These are phyloP conservation scores for Bombus huntii DNA, from an alignment of 1,140 invertebrate species.

Conservation along the genomic window DNA sequence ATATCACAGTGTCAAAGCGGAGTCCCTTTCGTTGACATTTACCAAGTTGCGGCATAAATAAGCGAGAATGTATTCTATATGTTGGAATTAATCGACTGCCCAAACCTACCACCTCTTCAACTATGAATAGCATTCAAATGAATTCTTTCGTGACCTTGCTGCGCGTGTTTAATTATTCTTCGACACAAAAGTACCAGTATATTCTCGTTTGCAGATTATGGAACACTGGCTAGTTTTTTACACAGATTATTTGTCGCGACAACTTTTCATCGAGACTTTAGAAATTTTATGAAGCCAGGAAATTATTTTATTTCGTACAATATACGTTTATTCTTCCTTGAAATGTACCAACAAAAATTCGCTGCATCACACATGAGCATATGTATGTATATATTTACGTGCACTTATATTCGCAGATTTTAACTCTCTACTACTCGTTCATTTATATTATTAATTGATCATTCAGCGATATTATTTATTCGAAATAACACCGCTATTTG, in stretches of 20 bases:
- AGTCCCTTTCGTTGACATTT: conserved; percentile 15
- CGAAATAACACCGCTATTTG: no score
- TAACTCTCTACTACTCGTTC: neutral
- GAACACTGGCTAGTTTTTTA: neutral
- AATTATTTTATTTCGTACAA: neutral
- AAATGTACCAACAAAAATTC: no score
- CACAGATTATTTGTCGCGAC: neutral
- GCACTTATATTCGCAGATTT: neutral
- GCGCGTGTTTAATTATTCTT: neutral
- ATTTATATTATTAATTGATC: no score
- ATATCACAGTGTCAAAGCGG: neutral
- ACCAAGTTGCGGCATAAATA: neutral
- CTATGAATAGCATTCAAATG: neutral
- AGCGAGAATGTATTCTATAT: neutral
- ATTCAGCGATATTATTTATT: no score
- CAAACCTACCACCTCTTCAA: neutral
- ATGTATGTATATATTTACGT: neutral
- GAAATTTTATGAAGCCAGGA: neutral
- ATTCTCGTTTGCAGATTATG: neutral
- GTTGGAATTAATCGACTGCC: neutral
- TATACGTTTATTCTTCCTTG: no score
- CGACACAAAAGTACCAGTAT: neutral
- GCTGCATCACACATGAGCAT: no score
- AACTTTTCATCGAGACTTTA: neutral
- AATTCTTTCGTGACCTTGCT: neutral